phyloP scores from a whole-genome alignment of 35 echinoderm and acorn worm species.

The Amphiura filiformis region DNA sequence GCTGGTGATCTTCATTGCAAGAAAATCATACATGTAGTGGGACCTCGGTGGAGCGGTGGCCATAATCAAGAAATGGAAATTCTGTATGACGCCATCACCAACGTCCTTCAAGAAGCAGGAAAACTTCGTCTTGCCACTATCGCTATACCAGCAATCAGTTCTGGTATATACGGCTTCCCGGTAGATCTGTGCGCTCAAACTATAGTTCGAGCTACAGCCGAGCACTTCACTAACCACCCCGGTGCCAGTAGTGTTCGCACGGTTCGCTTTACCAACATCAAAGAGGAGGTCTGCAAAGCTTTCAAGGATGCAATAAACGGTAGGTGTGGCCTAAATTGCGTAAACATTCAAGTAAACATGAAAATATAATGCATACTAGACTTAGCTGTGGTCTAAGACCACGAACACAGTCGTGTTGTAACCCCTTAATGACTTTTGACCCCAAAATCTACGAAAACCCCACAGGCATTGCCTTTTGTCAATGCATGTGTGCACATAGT shows the following conservation, averaged over 20 bases:
- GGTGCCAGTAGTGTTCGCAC: background rate
- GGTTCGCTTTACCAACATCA: background rate
- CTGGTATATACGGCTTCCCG: constrained; percentile 43
- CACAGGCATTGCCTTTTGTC: too few species aligned
- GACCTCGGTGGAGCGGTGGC: background rate
- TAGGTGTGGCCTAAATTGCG: too few species aligned
- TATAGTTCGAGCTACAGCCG: constrained; percentile 16
- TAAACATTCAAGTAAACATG: too few species aligned
- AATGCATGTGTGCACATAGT: too few species aligned
- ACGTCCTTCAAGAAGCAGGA: background rate
- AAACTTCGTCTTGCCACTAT: background rate
- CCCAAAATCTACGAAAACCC: too few species aligned
- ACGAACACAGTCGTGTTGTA: too few species aligned
- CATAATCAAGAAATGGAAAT: background rate
- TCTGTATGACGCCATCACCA: background rate
- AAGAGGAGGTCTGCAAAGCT: background rate
- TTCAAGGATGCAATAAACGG: too few species aligned
- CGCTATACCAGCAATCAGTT: constrained; percentile 39
- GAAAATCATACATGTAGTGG: constrained; percentile 16
- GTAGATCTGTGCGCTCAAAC: background rate
- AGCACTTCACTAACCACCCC: background rate
- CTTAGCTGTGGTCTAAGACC: too few species aligned
- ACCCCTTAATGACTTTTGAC: too few species aligned
- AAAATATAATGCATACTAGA: too few species aligned
- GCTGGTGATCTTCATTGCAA: too few species aligned